A percentile compares a stretch with the other conserved stretches of the same genome.
These are phyloP conservation scores for Caerostris extrusa DNA, from an alignment of 1,140 invertebrate species.

Conservation along the genomic window DNA sequence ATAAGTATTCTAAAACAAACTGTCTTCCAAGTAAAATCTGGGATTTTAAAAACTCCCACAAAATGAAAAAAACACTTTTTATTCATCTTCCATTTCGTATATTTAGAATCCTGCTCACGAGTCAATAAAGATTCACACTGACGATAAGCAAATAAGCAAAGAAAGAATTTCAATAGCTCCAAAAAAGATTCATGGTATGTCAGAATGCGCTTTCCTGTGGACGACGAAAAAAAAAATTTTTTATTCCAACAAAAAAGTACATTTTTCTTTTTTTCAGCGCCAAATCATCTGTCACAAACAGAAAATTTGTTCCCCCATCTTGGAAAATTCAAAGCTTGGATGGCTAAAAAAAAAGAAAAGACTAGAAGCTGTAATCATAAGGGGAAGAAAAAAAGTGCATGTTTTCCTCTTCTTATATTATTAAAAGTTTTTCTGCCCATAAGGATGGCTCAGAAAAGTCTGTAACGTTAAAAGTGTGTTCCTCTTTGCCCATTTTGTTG, in stretches of 20 bases:
- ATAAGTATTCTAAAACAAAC: no score
- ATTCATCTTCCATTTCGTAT: neutral
- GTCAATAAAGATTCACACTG: neutral
- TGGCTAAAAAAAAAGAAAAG: no score
- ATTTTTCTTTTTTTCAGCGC: no score
- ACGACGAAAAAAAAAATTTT: slow-evolving; percentile 2
- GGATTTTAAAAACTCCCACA: no score
- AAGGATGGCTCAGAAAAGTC: neutral
- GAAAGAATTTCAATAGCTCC: slow-evolving; percentile 38
- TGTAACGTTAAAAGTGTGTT: slow-evolving; percentile 17
- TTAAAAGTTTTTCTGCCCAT: neutral
- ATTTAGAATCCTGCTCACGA: neutral
- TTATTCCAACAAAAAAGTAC: no score
- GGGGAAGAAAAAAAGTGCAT: neutral
- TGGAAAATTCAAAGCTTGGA: no score
- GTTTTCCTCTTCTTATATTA: neutral
- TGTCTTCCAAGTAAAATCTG: no score
- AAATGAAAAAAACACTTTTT: no score
- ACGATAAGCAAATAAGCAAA: slow-evolving; percentile 46
- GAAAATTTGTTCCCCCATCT: no score
- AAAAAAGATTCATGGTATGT: neutral
- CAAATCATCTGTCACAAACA: no score
- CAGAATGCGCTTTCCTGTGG: neutral
- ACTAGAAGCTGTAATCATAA: neutral
- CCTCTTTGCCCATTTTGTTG: slow-evolving; percentile 31